Conservation (phyloP, 2,888 invertebrate genomes). For the Sabatieria punctata region DNA sequence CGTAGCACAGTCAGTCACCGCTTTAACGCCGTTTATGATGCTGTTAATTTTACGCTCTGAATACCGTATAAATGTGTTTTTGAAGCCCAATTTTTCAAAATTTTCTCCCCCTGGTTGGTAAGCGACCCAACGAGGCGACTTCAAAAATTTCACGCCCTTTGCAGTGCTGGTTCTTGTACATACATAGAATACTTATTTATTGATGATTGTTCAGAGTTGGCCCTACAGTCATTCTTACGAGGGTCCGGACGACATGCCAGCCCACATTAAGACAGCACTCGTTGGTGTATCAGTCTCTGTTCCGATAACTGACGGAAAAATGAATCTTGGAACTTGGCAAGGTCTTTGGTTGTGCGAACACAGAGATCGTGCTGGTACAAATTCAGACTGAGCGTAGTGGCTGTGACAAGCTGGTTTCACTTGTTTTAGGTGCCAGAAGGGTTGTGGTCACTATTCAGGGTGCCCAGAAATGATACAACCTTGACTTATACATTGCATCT, state of each 20-base stretch:
- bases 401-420: not conserved
- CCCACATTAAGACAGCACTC: constrained; percentile 90
- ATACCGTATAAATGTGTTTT: no score
- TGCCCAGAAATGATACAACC: constrained; percentile 63
- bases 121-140: not conserved
- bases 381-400: not conserved
- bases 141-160: no score
- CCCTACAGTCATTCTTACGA: constrained; percentile 91
- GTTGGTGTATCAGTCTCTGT: constrained; percentile 84
- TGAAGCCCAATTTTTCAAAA: no score
- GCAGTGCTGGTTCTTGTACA: no score
- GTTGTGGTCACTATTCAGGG: constrained; percentile 71
- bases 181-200: constrained; percentile 8
- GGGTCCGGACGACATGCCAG: constrained; percentile 97
- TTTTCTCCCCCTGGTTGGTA: no score
- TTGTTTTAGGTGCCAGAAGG: constrained; percentile 57
- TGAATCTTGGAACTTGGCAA: constrained; percentile 91
- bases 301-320: constrained; percentile 83
- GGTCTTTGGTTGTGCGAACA: constrained; percentile 97
- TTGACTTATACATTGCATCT: no score
- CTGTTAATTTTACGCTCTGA: no score
- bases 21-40: no score
- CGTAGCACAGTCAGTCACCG: no score
- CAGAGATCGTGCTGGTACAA: constrained; percentile 59
- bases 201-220: constrained; percentile 45